phyloP scores from a whole-genome alignment of 2,888 invertebrate genomes.

The Phengaris arion region DNA sequence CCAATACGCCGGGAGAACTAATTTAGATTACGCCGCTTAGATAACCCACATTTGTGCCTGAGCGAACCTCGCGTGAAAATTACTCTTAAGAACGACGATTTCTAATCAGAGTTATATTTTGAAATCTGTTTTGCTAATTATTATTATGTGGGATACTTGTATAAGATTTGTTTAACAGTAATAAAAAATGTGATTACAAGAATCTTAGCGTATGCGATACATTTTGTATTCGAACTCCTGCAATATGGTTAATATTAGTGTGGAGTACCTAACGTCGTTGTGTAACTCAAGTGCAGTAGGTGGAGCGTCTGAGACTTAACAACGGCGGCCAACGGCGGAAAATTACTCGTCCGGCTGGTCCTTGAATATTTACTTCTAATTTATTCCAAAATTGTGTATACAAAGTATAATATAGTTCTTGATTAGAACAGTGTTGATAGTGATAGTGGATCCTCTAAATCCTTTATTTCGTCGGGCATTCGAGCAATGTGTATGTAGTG shows the following conservation, averaged over 20 bases:
- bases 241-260: background rate
- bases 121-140: background rate
- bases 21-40: constrained; percentile 11
- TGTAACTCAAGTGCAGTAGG: background rate
- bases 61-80: constrained; percentile 1
- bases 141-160: background rate
- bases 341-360: constrained; percentile 15
- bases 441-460: background rate
- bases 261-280: background rate
- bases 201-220: too few relatives aligned
- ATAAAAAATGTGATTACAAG: background rate
- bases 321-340: constrained; percentile 1
- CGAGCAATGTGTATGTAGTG: constrained; percentile 9
- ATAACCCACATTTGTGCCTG: constrained; percentile 15
- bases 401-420: background rate
- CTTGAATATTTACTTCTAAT: constrained; percentile 13
- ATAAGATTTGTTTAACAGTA: background rate
- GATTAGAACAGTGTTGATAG: background rate
- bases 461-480: background rate
- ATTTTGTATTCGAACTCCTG: background rate
- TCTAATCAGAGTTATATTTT: background rate
- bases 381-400: background rate
- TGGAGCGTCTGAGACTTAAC: background rate
- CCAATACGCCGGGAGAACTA: constrained; percentile 19
- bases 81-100: constrained; percentile 7